Base-by-base conservation (phyloP, 2,113 vertebrate species). In the Trachemys scripta region DNA sequence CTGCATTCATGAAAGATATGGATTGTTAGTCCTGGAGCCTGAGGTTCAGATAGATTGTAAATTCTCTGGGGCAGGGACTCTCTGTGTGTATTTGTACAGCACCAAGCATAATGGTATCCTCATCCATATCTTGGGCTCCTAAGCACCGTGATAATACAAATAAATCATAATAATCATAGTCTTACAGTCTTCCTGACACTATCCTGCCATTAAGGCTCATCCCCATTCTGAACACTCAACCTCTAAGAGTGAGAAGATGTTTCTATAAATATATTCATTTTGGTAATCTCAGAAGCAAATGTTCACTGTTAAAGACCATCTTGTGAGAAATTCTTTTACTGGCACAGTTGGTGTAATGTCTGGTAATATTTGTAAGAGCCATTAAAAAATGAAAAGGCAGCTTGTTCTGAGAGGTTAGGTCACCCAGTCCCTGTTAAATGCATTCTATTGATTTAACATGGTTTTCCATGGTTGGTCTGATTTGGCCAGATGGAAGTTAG, bases 171-270 rank as follows among this genome's bases (percentile, higher is more conserved):
- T 50, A 2, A 5, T 14, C 47, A 3, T 50, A 14, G 22, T n/a
- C 69, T 29, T 42, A 29, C 5, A 54, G 50, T 16, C 38, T 1
- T 0, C 0, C 0, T 2, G 22, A 4, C 27, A 1, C 0, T 0
- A 4, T 38, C 27, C 0, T 80, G 24, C 24, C 49, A 0, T 0
- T 10, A 17, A 76, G 49, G 38, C 13, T 1, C 3, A 27, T 1
- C 38, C n/a, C 75, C 3, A 22, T 19, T 25, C 8, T 59, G 51
- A 65, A 42, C 51, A 10, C 1, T 3, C 22, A 82, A 47, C 54
- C 25, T 81, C 82, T 80, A 17, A 7, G 87, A 80, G 69, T 4
- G 84, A 1, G 65, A 14, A 0, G 10, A 45, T 31, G 27, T 87
- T 89, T 54, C 29, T 31, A 11, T 62, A 87, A 85, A 56, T 69